phyloP scores from a whole-genome alignment of 2,113 vertebrate genomes.

The Axis porcinus region DNA sequence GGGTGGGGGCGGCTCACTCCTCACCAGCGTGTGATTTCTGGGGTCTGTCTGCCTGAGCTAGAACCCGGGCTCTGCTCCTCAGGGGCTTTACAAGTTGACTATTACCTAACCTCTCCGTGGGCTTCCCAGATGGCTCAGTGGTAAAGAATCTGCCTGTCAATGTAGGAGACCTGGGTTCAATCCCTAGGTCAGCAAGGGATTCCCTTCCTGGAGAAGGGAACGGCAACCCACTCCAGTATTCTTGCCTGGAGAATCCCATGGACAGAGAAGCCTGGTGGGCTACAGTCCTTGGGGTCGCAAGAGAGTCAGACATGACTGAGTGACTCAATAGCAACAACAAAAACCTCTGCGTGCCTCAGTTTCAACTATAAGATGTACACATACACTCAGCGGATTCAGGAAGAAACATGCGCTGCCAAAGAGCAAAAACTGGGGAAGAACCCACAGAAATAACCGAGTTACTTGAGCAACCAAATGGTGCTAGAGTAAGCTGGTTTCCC shows the following conservation, averaged over 20 bases:
- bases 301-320: neutral
- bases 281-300: neutral
- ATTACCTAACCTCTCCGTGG: accelerated
- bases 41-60: accelerated
- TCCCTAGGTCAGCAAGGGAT: neutral
- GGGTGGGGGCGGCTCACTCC: accelerated
- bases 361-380: accelerated
- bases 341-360: neutral
- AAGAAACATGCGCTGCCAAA: accelerated
- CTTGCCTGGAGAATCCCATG: neutral
- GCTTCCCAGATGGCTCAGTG: neutral
- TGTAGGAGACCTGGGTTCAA: neutral
- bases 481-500: accelerated
- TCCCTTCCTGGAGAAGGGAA: neutral
- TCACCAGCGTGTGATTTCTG: accelerated
- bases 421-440: neutral
- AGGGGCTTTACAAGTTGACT: accelerated
- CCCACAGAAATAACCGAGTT: accelerated
- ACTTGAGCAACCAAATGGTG: accelerated
- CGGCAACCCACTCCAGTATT: neutral
- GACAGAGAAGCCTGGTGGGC: neutral
- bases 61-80: neutral
- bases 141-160: neutral
- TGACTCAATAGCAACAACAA: neutral
- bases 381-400: neutral